Base-by-base conservation (phyloP, 2,113 vertebrate genomes). In the Taurulus bubalis region DNA sequence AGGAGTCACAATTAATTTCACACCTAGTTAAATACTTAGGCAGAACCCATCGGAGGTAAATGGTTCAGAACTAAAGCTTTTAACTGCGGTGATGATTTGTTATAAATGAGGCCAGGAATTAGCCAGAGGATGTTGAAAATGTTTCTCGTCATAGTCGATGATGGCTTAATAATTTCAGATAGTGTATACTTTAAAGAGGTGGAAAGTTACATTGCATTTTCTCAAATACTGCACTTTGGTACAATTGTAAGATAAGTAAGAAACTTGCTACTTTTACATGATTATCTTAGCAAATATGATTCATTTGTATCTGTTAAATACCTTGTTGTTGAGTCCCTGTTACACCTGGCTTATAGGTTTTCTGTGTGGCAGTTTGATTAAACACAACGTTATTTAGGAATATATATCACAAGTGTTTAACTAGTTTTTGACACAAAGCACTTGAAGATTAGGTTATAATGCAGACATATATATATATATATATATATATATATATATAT, bases 1-100 rank as follows among this genome's bases (percentile, higher is more conserved):
- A 77, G 66, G 82, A 86, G 91, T 87, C 88, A 87, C 80, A 90
- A 85, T 83, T 89, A 82, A 93, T 94, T 94, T 93, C 90, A 93
- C 91, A 93, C 89, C 88, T 90, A 89, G 83, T 93, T 94, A 92
- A 90, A 92, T 90, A 83, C 90, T 90, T 86, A 81, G 77, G 85
- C 78, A 81, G 69, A 81, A 77, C 63, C 82, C 75, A 82, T 75
- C 72, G 53, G 82, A 64, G 77, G 74, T 81, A 85, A 91, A 88
- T 91, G 91, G 71, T 77, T 91, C 68, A 75, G 82, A 85, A 77
- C 70, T 71, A 88, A 88, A 85, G 87, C 78, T 70, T 85, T 87
- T 68, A 89, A 80, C 70, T 70, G 86, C 8, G 66, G 73, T 68
- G 70, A 79, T 79, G 81, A 83, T 83, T 86, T 75, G 65, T 73